These are phyloP conservation scores for Sitodiplosis mosellana DNA, from an alignment of 1,140 invertebrate species.

Conservation along the genomic window DNA sequence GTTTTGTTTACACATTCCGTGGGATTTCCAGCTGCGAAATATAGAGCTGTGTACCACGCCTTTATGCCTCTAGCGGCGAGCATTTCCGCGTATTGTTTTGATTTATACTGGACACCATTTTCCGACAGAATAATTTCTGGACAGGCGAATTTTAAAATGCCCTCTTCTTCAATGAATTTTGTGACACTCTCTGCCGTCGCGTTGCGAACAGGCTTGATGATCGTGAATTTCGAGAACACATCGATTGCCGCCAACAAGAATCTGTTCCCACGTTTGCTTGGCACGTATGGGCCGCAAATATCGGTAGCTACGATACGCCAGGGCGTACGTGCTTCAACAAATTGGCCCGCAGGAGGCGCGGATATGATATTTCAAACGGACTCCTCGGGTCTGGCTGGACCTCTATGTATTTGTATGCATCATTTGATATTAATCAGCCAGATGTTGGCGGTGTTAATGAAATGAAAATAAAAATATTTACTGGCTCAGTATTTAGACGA, in stretches of 20 bases:
- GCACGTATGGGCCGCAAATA: not conserved
- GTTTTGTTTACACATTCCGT: conserved; percentile 7
- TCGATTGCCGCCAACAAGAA: conserved; percentile 6
- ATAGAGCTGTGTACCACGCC: conserved; percentile 4
- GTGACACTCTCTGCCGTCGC: conserved; percentile 3
- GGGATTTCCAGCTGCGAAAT: conserved; percentile 8
- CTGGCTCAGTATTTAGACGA: too few relatives aligned
- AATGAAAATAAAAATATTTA: too few relatives aligned
- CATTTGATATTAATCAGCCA: too few relatives aligned
- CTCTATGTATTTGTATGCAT: too few relatives aligned
- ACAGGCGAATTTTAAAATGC: conserved; percentile 8
- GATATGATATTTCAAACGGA: conserved; percentile 11
- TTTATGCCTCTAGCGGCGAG: conserved; percentile 5
- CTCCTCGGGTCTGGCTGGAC: too few relatives aligned
- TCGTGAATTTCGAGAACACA: conserved; percentile 7
- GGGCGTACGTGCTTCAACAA: not conserved
- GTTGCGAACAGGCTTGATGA: conserved; percentile 4
- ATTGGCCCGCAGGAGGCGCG: conserved; percentile 8
- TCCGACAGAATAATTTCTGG: conserved; percentile 10
- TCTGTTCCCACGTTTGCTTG: not conserved
- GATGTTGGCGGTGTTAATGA: too few relatives aligned
- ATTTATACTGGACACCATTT: conserved; percentile 11
- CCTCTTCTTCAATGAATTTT: conserved; percentile 3
- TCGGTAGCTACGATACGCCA: not conserved
- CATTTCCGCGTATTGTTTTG: conserved; percentile 8